Base-by-base conservation (phyloP, 2,888 invertebrate species). In the Pseudolycoriella hygida region DNA sequence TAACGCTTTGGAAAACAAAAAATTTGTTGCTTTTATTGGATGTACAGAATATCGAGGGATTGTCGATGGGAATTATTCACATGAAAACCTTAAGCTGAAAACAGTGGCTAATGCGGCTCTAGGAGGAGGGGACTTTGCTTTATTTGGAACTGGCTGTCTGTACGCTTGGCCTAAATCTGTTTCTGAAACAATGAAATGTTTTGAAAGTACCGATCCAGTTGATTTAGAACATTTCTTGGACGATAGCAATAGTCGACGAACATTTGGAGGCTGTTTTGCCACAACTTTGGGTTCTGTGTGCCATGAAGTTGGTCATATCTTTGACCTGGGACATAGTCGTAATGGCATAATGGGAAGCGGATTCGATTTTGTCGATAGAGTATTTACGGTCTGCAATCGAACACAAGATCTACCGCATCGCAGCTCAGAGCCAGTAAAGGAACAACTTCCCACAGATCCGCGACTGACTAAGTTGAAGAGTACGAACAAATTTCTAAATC, bases 291-390 rank as follows among this genome's bases (percentile, higher is more conserved):
- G 94, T 14, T 83, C 90, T 14, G 82, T 87, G 8, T 78, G 90
- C 37, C 96, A 96, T 62, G 96, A 96, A 69, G 70, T 96, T 41
- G 88, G 88, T 14, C 96, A 96, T 60, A 87, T 87, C 1, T 90
- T 96, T 62, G 90, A 93, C 65, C 72, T 96, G 47, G 93, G 90
- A 1, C 94, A 96, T 60, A 85, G 89, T 0, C 74, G 77, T 53
- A 76, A 81, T 53, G 94, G 94, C 15, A 84, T 96, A 47, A 96
- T 96, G 96, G 88, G 87, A 38, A 74, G 82, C 59, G 89, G 87
- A 38, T 89, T 88, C 60, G 86, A 88, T 60, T 80, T 85, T 54
- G 73, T 89, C 45, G 77, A 85, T 57, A 71, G 78, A 47, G 78
- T 86, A 31, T 86, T 89, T 57, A 70, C 76, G n/a, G 70, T 74